A percentile compares a stretch with the other conserved stretches of the same genome.
phyloP scores from a whole-genome alignment of 2,888 invertebrate genomes.

The Plagiodera versicolora region DNA sequence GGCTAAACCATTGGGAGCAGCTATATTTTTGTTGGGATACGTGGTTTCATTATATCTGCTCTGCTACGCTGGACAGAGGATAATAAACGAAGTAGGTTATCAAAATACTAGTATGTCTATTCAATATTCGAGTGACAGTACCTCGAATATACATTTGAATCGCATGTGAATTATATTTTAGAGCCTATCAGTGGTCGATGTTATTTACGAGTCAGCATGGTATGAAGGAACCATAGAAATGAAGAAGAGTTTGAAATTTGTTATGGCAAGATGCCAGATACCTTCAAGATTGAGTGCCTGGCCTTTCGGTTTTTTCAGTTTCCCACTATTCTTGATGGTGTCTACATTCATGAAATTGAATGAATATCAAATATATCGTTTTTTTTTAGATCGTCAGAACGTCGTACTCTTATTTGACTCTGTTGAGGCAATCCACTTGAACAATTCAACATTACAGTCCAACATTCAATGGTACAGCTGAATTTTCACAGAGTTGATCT shows the following conservation, averaged over 20 bases:
- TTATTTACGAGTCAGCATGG: conserved; percentile 36
- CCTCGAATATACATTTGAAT: too few species aligned
- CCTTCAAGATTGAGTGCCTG: conserved; percentile 37
- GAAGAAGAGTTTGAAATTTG: conserved; percentile 32
- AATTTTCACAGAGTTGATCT: too few species aligned
- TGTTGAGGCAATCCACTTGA: conserved; percentile 18
- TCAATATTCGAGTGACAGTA: too few species aligned
- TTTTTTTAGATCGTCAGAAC: conserved; percentile 23
- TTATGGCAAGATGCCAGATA: conserved; percentile 37
- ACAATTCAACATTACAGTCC: too few species aligned
- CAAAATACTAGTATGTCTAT: not conserved
- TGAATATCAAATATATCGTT: too few species aligned
- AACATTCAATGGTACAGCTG: too few species aligned
- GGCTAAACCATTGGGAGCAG: conserved; percentile 21
- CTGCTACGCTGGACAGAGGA: conserved; percentile 22
- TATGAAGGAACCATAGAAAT: conserved; percentile 31
- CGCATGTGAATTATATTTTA: conserved; percentile 4
- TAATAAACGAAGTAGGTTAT: conserved; percentile 18
- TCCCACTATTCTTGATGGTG: conserved; percentile 22
- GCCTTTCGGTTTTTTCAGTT: conserved; percentile 30
- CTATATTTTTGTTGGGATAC: conserved; percentile 17
- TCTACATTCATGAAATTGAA: conserved; percentile 2
- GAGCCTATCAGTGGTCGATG: conserved; percentile 20
- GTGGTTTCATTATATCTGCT: conserved; percentile 16
- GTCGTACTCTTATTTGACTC: conserved; percentile 21